Percentiles rank a stretch among this genome's conserved stretches.
These are phyloP conservation scores for Candidula unifasciata DNA, from an alignment of 2,888 invertebrate genomes.

Conservation along the genomic window DNA sequence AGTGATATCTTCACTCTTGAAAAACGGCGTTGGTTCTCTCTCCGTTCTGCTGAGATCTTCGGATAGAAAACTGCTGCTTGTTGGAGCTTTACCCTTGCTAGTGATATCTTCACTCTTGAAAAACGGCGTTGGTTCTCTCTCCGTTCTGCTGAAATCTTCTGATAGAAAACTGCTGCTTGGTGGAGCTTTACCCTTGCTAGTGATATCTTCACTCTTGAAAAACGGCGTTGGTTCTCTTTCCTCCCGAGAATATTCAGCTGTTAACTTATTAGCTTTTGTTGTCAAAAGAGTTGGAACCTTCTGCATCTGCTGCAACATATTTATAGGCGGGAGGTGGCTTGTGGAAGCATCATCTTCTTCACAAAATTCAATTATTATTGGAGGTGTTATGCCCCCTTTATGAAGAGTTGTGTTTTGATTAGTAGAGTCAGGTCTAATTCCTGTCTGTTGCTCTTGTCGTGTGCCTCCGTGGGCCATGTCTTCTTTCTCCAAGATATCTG, in stretches of 20 bases:
- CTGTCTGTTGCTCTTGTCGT: too few species aligned
- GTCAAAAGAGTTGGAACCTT: not conserved
- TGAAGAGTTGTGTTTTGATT: not conserved
- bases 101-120: too few species aligned
- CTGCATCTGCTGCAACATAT: not conserved
- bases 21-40: conserved; percentile 37
- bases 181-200: too few species aligned
- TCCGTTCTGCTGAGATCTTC: too few species aligned
- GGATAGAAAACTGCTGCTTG: too few species aligned
- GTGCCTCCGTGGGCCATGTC: too few species aligned
- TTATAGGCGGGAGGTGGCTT: not conserved
- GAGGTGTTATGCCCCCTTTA: conserved; percentile 19
- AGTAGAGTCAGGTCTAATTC: not conserved
- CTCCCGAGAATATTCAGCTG: not conserved
- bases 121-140: too few species aligned
- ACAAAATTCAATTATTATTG: conserved; percentile 36
- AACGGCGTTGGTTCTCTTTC: conserved; percentile 41
- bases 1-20: not conserved
- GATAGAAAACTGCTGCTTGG: not conserved
- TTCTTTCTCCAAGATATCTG: too few species aligned
- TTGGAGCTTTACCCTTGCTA: too few species aligned
- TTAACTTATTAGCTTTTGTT: not conserved
- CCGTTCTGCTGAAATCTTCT: not conserved
- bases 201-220: not conserved
- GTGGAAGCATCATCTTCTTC: not conserved